Percentiles rank a stretch among this genome's conserved stretches.
Evolutionary conservation across 2,113 vertebrate species (phyloP).

Genomic region (Agelaius phoeniceus): DNA sequence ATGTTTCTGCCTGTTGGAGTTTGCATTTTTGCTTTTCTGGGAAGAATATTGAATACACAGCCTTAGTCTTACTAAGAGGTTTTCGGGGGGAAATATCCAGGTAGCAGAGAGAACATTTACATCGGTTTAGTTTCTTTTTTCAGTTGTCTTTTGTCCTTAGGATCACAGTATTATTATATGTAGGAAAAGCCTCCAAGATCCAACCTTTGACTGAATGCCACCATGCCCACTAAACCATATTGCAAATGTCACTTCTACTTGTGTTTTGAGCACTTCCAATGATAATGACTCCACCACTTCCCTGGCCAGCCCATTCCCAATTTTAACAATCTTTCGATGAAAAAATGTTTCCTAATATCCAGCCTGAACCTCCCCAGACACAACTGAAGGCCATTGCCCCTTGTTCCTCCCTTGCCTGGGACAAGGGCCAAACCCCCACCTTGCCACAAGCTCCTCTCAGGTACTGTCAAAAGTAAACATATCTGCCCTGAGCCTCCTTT

Average conservation of each 20-base stretch:
- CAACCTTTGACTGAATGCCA: not conserved
- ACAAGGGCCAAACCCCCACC: not conserved
- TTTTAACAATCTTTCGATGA: not conserved
- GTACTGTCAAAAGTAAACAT: not conserved
- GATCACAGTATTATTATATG: too few species aligned
- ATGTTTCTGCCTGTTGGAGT: not conserved
- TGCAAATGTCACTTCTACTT: not conserved
- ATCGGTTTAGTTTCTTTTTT: not conserved
- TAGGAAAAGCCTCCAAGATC: not conserved
- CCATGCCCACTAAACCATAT: not conserved
- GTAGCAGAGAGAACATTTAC: not conserved
- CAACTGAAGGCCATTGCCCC: not conserved
- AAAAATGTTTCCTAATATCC: not conserved
- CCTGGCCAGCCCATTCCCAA: not conserved
- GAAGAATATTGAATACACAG: not conserved
- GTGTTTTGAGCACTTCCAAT: not conserved
- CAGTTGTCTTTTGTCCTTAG: not conserved
- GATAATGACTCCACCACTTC: not conserved
- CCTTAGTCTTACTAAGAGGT: not conserved
- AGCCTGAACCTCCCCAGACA: rapidly evolving
- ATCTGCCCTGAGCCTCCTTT: not conserved
- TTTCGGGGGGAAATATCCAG: not conserved
- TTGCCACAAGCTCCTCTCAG: too few species aligned
- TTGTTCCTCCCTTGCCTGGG: not conserved
- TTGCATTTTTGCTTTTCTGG: not conserved